phyloP scores from a whole-genome alignment of 2,113 vertebrate species.

The Paradisaea rubra region DNA sequence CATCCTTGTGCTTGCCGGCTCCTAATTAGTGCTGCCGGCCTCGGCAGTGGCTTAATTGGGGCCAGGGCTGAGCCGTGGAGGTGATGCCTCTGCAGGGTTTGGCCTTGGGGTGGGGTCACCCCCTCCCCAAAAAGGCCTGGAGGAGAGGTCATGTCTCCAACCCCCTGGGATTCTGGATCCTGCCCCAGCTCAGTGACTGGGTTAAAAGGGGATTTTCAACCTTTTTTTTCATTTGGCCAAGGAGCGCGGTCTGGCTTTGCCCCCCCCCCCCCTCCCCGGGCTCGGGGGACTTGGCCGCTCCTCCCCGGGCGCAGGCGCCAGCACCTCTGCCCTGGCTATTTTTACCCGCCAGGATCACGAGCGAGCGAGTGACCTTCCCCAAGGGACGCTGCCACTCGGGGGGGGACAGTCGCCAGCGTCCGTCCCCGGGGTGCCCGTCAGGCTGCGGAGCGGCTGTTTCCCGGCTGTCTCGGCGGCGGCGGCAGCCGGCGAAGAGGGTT shows the following conservation, averaged over 20 bases:
- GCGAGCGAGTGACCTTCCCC: background rate
- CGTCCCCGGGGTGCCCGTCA: background rate
- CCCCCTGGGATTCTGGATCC: background rate
- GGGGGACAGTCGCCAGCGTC: background rate
- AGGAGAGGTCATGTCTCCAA: background rate
- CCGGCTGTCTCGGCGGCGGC: background rate
- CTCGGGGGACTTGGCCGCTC: background rate
- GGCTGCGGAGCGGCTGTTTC: background rate
- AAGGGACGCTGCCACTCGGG: background rate
- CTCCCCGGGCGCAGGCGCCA: background rate
- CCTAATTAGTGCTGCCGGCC: background rate
- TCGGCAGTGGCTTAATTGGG: background rate
- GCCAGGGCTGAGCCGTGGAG: background rate
- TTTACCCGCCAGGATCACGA: background rate
- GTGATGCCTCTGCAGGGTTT: background rate
- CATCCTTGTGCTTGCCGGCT: background rate
- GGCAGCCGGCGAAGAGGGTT: background rate
- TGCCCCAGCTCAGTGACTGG: background rate
- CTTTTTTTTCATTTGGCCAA: background rate
- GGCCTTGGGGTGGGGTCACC: background rate
- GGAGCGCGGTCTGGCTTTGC: background rate
- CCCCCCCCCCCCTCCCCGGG: fast-evolving
- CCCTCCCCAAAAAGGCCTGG: background rate
- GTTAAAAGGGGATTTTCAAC: background rate
- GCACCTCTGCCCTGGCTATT: constrained; percentile 1